Conservation (phyloP, 1,140 invertebrate genomes). For the Bombus difficillimus region DNA sequence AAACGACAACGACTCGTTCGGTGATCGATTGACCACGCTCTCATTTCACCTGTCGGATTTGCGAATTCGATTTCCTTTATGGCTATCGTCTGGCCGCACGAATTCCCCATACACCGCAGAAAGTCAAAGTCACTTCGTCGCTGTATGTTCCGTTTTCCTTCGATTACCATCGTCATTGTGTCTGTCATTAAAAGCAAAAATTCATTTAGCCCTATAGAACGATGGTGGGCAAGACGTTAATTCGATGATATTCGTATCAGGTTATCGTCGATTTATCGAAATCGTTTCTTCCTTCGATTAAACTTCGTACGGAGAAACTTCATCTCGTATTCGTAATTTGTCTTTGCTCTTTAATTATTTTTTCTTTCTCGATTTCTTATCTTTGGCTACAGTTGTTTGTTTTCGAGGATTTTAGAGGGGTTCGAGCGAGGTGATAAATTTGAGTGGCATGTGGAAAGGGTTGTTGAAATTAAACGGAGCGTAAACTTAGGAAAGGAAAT, state of each 20-base stretch:
- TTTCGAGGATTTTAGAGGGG: no score
- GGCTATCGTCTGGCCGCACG: slow-evolving; percentile 3
- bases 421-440: no score
- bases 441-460: no score
- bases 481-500: no score
- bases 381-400: no score
- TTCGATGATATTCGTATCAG: not conserved
- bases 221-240: not conserved
- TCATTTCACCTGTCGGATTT: slow-evolving; percentile 61
- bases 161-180: not conserved
- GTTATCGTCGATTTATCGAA: no score
- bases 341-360: no score
- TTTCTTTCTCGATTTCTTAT: no score
- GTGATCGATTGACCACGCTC: slow-evolving; percentile 41
- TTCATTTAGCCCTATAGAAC: not conserved
- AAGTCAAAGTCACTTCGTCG: not conserved
- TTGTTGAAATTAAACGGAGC: no score
- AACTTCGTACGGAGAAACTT: no score
- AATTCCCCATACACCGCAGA: slow-evolving; percentile 23
- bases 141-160: not conserved
- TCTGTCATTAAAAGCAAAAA: not conserved
- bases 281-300: no score
- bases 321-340: no score
- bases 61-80: slow-evolving; percentile 55
- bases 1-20: slow-evolving; percentile 46